These are phyloP conservation scores for Parapristionchus giblindavisi DNA, from an alignment of 2,888 invertebrate genomes.

Conservation along the genomic window DNA sequence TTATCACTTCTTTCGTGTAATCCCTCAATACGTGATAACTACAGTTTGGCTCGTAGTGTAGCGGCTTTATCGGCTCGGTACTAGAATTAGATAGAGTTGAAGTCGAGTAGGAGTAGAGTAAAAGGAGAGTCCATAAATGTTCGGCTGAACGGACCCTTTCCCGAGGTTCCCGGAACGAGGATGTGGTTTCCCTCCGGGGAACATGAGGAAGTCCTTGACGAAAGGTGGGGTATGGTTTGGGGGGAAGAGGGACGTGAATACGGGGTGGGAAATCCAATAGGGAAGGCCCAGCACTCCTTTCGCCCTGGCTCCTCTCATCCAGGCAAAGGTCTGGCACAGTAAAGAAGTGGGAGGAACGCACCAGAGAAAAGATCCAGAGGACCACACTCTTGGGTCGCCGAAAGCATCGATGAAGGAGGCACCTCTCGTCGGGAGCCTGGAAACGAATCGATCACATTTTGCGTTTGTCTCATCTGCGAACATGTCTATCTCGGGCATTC, in stretches of 20 bases:
- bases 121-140: background rate
- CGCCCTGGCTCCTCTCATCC: slow-evolving; percentile 11
- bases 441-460: slow-evolving; percentile 1
- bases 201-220: slow-evolving; percentile 1
- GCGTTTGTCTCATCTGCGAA: slow-evolving; percentile 3
- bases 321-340: background rate
- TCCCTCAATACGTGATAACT: too few relatives aligned
- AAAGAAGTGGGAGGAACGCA: slow-evolving; percentile 8
- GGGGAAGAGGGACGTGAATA: slow-evolving; percentile 5
- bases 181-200: slow-evolving; percentile 5
- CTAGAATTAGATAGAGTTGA: slow-evolving; percentile 16
- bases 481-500: background rate
- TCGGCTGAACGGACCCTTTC: background rate
- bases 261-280: slow-evolving; percentile 13
- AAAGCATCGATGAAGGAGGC: background rate
- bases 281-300: background rate
- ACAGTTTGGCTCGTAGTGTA: too few relatives aligned
- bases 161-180: background rate
- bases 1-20: too few relatives aligned
- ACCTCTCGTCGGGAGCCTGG: background rate
- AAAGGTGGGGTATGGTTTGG: background rate
- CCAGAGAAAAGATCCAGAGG: background rate
- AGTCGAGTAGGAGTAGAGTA: background rate
- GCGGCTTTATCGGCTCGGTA: too few relatives aligned
- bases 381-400: background rate